These are phyloP conservation scores for Plotosus lineatus DNA, from an alignment of 2,113 vertebrate genomes.

Conservation along the genomic window DNA sequence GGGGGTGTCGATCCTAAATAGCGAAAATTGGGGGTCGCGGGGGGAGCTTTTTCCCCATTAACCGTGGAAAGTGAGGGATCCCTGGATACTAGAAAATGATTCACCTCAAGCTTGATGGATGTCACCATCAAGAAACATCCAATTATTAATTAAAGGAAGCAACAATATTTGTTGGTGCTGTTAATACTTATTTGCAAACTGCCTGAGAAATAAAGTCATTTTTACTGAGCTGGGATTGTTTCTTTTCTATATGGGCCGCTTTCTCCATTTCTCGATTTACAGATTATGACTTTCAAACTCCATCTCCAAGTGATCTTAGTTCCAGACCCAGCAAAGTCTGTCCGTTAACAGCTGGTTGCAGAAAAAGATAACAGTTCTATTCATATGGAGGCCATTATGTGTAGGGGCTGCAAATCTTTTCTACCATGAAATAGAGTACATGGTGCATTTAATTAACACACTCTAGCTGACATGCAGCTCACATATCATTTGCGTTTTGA, in stretches of 20 bases:
- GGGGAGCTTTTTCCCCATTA: no score
- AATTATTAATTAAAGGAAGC: not conserved
- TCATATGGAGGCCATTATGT: constrained; percentile 38
- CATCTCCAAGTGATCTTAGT: constrained; percentile 23
- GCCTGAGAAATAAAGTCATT: not conserved
- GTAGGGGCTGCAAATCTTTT: constrained; percentile 13
- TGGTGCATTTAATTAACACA: constrained; percentile 42
- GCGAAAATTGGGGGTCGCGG: no score
- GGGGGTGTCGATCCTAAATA: no score
- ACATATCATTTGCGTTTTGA: constrained; percentile 27
- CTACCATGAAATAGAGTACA: constrained; percentile 30
- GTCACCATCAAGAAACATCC: no score
- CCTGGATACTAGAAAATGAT: no score
- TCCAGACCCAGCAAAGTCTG: constrained; percentile 18
- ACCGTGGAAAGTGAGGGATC: no score
- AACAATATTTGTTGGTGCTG: not conserved
- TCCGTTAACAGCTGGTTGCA: constrained; percentile 27
- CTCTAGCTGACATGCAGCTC: constrained; percentile 35
- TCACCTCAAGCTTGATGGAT: no score
- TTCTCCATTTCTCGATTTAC: constrained; percentile 17
- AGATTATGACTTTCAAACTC: constrained; percentile 20
- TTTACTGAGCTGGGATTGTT: not conserved
- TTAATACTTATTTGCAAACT: constrained; percentile 1
- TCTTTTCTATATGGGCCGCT: constrained; percentile 18
- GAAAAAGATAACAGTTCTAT: constrained; percentile 37